Evolutionary conservation across 2,797 vertebrate genomes (phyloP), one percentile per base, ranked within the genome.

Genomic region (Molossus molossus): DNA sequence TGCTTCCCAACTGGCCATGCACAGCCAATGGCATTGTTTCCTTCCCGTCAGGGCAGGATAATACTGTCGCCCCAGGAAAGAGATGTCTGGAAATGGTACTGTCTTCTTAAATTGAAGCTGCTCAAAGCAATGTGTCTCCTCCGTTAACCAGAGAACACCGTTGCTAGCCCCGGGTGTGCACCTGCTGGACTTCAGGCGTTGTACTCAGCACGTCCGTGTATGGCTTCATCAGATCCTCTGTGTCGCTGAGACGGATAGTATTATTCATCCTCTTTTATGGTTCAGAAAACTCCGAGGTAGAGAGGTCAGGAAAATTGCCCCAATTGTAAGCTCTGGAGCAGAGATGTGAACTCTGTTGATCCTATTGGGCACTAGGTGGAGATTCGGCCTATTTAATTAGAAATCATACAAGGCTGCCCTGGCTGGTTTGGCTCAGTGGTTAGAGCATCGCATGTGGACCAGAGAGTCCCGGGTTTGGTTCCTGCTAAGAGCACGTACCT

Each of bases 31-130:
- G 33, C 33, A 45, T 85, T 50, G 77, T 80, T 88, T 94, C 58
- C 37, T 75, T 76, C 37, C 45, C 53, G 69, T 94, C 57, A 86
- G 92, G 82, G 53, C n/a, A 64, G 92, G 87, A 92, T 89, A 64
- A 20, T 72, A 67, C 88, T 69, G 33, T 21, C 94, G 53, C 73
- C 60, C 40, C 60, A n/a, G 79, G 88, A 94, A 77, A 79, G 75
- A 50, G 55, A 67, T 85, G 64, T 69, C 72, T 90, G 90, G 72
- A 69, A 94, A 92, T 9, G 27, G 91, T 10, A 92, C 27, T 92
- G 75, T 91, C 88, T 96, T 58, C 76, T 95, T 91, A 72, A 91
- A 81, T 95, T 79, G 85, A 50, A 94, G 48, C 67, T 77, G 37
- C 64, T 93, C 40, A 57, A 29, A 50, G 33, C 87, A 94, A 85